Conservation (phyloP, 2,113 vertebrate species). For the Malurus melanocephalus region DNA sequence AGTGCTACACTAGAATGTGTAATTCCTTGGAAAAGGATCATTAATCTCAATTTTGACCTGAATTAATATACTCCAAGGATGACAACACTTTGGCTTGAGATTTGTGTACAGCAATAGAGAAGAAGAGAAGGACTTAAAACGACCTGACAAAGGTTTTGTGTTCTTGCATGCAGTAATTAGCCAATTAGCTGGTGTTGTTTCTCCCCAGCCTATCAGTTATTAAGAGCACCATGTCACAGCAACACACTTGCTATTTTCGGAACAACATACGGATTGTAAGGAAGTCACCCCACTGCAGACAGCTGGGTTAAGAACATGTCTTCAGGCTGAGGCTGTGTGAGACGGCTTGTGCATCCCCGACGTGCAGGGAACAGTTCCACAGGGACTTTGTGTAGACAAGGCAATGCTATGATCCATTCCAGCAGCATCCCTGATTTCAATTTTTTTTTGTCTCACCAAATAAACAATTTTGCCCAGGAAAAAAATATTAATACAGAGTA, state of each 20-base stretch:
- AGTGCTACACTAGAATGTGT: not conserved
- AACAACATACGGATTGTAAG: not conserved
- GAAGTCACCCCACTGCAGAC: not conserved
- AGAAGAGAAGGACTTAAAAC: not conserved
- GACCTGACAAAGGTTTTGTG: not conserved
- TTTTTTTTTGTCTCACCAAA: not conserved
- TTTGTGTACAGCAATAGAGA: not conserved
- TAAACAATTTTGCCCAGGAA: not conserved
- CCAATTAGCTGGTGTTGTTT: not conserved
- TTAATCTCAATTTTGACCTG: conserved; percentile 50
- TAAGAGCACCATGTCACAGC: not conserved
- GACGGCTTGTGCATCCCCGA: not conserved
- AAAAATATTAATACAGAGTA: not conserved
- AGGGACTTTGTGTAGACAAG: not conserved
- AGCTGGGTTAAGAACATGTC: not conserved
- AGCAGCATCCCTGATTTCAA: not conserved
- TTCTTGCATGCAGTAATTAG: not conserved
- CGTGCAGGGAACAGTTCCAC: rapidly evolving
- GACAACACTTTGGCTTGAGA: not conserved
- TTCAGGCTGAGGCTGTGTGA: not conserved
- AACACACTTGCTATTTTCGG: not conserved
- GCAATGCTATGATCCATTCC: not conserved
- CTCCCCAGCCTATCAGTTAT: not conserved
- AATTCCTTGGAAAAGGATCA: not conserved
- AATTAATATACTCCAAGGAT: conserved; percentile 13